A percentile compares a stretch with the other conserved stretches of the same genome.
Conservation (phyloP, 2,888 invertebrate species). For the Bombylius discolor region DNA sequence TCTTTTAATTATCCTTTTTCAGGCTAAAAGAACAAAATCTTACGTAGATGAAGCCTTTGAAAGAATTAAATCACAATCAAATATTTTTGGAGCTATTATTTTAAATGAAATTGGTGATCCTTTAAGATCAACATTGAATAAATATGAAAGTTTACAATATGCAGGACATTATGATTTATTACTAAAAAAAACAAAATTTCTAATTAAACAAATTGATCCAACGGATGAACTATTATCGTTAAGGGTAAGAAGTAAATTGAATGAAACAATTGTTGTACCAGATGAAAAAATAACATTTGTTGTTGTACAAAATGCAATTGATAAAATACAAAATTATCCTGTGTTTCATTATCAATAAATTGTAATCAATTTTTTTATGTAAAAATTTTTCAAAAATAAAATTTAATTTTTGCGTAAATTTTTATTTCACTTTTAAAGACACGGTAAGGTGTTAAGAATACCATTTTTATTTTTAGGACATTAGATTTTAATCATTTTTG, state of each 20-base stretch:
- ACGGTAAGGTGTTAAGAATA: no score
- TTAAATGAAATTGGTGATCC: slow-evolving; percentile 30
- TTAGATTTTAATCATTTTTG: no score
- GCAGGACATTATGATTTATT: slow-evolving; percentile 29
- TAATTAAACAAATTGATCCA: slow-evolving; percentile 24
- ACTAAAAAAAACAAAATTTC: slow-evolving; percentile 25
- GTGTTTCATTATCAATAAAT: background rate
- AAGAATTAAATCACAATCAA: slow-evolving; percentile 22
- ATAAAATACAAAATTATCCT: slow-evolving; percentile 14
- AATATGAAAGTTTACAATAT: slow-evolving; percentile 22
- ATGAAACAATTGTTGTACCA: slow-evolving; percentile 29
- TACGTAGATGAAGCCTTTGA: slow-evolving; percentile 29
- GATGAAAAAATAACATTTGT: slow-evolving; percentile 30
- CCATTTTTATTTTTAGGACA: no score
- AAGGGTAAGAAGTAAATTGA: slow-evolving; percentile 26
- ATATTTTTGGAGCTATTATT: slow-evolving; percentile 27
- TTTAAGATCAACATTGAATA: slow-evolving; percentile 26
- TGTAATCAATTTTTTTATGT: background rate
- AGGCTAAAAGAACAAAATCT: slow-evolving; percentile 24
- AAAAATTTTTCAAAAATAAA: background rate
- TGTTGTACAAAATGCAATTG: slow-evolving; percentile 28
- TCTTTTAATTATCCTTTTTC: background rate
- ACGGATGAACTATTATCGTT: slow-evolving; percentile 23
- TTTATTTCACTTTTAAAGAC: no score
- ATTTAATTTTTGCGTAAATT: no score